Base-by-base conservation (phyloP, 1,140 invertebrate species). In the Heliconius himera region DNA sequence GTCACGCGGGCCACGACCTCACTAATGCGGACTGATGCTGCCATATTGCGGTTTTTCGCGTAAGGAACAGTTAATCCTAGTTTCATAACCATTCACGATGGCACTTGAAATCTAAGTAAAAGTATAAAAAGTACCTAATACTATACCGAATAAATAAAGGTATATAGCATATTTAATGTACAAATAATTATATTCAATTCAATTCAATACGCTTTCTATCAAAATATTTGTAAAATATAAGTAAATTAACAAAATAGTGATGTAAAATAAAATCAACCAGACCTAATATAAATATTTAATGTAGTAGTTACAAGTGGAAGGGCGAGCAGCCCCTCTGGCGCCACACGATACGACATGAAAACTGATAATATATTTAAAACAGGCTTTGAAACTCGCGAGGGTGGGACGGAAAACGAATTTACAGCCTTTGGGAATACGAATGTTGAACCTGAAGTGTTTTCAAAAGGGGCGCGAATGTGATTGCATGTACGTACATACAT, bases 341-440 rank as follows among this genome's bases (percentile, higher is more conserved):
- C 89, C 91, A 80, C 91, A 93, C 91, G 92, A 91, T 84, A 91
- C 85, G 79, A 84, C 86, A 88, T 90, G 87, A 91, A 89, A 90
- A 90, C 87, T 91, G 89, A 90, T 92, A 91, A 92, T 89, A 91
- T 92, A 90, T 93, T 93, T 91, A 92, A 91, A 83, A 78, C 83
- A 78, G 84, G 73, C 82, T 89, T 89, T 90, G 88, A 89, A 91
- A 88, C 83, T 83, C 83, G 85, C 83, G 76, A 89, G 87, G 89
- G 88, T 88, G 85, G 85, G 85, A 81, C 80, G 78, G 80, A 87
- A 86, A 87, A 85, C 80, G 86, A 90, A 91, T 90, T 89, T 88
- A 91, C 85, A 86, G 79, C 88, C 87, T 81, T 83, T 84, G 88
- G 89, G 88, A 90, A 89, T 89, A 88, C 74, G 66, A 83, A 84